Evolutionary conservation across 2,113 vertebrate species (phyloP).

Genomic region (Entomyzon cyanotis): DNA sequence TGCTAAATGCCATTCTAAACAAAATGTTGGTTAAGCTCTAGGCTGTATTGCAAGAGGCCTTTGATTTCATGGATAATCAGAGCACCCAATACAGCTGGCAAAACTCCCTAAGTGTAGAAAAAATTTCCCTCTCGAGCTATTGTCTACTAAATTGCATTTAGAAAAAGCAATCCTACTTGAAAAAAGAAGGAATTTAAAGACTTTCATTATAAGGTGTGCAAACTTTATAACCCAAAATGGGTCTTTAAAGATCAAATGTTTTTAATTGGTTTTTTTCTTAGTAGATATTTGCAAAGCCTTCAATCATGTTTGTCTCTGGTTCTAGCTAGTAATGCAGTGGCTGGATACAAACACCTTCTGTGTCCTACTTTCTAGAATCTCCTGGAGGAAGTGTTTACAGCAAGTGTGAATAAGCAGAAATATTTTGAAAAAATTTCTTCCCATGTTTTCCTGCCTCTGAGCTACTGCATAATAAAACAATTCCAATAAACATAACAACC

Average conservation of each 20-base stretch:
- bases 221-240: neutral
- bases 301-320: neutral
- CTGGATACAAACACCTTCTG: conserved; percentile 39
- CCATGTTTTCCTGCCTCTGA: neutral
- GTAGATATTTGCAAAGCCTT: conserved; percentile 3
- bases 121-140: neutral
- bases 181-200: neutral
- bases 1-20: neutral
- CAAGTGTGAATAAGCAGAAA: conserved; percentile 65
- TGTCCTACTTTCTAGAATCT: conserved; percentile 59
- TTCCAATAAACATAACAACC: neutral
- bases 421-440: conserved; percentile 2
- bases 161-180: neutral
- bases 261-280: neutral
- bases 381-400: conserved; percentile 50
- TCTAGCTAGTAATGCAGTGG: conserved; percentile 18
- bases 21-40: neutral
- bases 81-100: neutral
- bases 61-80: neutral
- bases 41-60: neutral
- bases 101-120: neutral
- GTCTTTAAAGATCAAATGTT: conserved; percentile 24
- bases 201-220: neutral
- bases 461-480: neutral
- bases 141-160: neutral